phyloP scores from a whole-genome alignment of 2,888 invertebrate species.

The Pantelozetes paolii region DNA sequence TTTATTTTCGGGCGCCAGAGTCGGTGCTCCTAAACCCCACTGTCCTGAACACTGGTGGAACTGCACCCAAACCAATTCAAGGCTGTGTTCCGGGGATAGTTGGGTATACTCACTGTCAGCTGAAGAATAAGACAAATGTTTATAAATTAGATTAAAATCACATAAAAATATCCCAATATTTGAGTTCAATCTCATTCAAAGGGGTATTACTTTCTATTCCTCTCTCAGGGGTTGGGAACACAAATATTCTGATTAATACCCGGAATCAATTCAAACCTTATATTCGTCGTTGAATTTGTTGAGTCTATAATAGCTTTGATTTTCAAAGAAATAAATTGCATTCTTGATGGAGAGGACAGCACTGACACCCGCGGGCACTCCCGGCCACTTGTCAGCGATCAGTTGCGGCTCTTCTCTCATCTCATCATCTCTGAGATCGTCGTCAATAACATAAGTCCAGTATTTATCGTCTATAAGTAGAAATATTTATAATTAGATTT shows the following conservation, averaged over 20 bases:
- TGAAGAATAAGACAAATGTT: not conserved
- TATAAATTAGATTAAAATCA: not conserved
- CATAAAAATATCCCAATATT: not conserved
- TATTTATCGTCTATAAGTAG: not conserved
- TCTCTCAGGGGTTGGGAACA: not conserved
- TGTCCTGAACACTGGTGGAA: too few relatives aligned
- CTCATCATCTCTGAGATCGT: not conserved
- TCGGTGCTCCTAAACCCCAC: too few relatives aligned
- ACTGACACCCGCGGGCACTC: not conserved
- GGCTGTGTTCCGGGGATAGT: not conserved
- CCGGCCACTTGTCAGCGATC: not conserved
- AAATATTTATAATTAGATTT: not conserved
- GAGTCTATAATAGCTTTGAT: not conserved
- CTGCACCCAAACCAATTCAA: slow-evolving; percentile 14
- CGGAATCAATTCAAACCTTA: not conserved
- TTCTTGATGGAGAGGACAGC: not conserved
- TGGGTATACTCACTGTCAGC: not conserved
- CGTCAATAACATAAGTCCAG: slow-evolving; percentile 4
- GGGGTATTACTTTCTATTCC: not conserved
- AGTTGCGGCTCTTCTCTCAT: not conserved
- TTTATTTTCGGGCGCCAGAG: too few relatives aligned
- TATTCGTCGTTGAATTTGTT: not conserved
- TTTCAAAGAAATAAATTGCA: slow-evolving; percentile 14
- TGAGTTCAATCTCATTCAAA: not conserved
- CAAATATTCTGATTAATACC: not conserved